Evolutionary conservation across 2,113 vertebrate genomes (phyloP), one percentile per base, ranked within the genome.

Genomic region (Scolopax mira): DNA sequence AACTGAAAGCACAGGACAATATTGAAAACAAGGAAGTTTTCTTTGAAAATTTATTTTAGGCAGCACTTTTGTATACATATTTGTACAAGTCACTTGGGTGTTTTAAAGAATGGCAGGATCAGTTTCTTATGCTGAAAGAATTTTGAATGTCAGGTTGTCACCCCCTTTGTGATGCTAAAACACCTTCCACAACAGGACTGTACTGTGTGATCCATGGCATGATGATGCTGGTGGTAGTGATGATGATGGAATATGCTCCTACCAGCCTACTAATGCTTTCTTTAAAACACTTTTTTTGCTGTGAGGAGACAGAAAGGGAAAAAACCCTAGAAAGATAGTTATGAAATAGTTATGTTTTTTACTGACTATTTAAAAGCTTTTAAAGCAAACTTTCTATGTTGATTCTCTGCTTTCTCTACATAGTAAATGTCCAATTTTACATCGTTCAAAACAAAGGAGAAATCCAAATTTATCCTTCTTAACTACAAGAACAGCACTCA

Each of bases 1-100:
- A 31, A 42, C 6, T 41, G 6, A 8, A 69, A 88, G 7, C 4
- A 37, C 3, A 64, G 5, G 7, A 35, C 23, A 64, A 55, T 55
- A 42, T 13, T 70, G 30, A 48, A 78, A 86, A 19, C 7, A 74
- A n/a, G 10, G 27, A 46, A 22, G 8, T 28, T 55, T n/a, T 87
- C 5, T 70, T 37, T 37, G 17, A 39, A 23, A 41, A 23, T 65
- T 83, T 46, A 37, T 46, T 33, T 72, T 66, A 19, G 15, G 13
- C 42, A 46, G 3, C 13, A 78, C 24, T 60, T 71, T 67, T 58
- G 5, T 2, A 1, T 39, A 11, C 9, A 3, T 14, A 24, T 85
- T 90, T 74, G 4, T 11, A 65, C 0, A 0, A 72, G 10, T 25
- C 35, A 42, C 7, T 21, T 16, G 8, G 0, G 5, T 54, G 8